Evolutionary conservation across 2,113 vertebrate genomes (phyloP).

Genomic region (Desmodus rotundus): DNA sequence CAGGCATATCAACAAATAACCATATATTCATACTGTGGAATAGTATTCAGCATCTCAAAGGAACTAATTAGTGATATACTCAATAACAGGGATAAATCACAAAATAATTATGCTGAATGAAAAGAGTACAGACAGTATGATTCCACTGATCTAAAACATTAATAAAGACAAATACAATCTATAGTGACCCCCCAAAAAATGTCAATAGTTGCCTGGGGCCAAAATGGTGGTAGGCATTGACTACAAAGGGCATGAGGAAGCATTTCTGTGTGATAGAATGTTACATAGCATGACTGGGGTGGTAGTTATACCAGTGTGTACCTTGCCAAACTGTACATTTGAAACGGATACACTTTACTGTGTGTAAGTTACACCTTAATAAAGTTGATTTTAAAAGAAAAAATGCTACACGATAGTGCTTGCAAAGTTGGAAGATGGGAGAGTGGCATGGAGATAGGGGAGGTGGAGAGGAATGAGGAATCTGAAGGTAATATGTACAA

Average conservation of each 20-base stretch:
- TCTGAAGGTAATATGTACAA: not conserved
- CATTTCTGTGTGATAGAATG: not conserved
- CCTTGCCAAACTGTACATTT: not conserved
- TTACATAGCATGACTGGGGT: not conserved
- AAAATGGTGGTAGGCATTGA: not conserved
- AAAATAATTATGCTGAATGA: not conserved
- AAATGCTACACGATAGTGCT: not conserved
- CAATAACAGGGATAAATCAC: not conserved
- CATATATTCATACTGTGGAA: not conserved
- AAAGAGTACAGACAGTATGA: not conserved
- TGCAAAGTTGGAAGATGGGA: not conserved
- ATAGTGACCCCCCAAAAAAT: not conserved
- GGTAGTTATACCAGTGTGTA: not conserved
- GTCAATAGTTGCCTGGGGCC: not conserved
- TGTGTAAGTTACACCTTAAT: not conserved
- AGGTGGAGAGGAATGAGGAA: not conserved
- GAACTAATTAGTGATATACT: not conserved
- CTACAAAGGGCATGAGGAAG: not conserved
- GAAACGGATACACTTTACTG: not conserved
- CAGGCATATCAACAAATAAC: not conserved
- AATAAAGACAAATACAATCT: slow-evolving; percentile 20
- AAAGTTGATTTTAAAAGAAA: not conserved
- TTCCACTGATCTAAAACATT: not conserved
- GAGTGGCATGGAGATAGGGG: not conserved
- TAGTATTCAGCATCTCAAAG: not conserved